Evolutionary conservation across 2,888 invertebrate genomes (phyloP), one percentile per base, ranked within the genome.

Genomic region (Heliconius ismenius): DNA sequence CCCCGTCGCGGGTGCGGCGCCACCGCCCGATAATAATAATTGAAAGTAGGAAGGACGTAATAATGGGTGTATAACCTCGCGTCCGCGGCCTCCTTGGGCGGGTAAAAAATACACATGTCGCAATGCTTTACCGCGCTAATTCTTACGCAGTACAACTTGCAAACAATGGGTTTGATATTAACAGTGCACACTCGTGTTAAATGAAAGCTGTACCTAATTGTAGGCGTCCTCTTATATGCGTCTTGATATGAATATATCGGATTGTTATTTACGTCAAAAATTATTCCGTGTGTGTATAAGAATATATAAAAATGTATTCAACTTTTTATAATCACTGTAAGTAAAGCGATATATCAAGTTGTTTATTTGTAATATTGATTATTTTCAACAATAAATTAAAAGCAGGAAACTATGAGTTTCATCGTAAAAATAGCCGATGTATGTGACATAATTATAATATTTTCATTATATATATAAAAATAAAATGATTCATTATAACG

Each of bases 41-140:
- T 93, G 93, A 93, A 93, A 93, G 93, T 93, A 94, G 93, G 93
- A 94, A 94, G 93, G 93, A 93, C 94, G 92, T 92, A 93, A 93
- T 94, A 94, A 94, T 94, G 94, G 94, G 93, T 93, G 94, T 94
- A 93, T 93, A 93, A 93, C 93, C 94, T 93, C 93, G 93, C 86
- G 93, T 92, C 92, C 92, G 93, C 93, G 93, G 93, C 94, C 94
- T 93, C 93, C 93, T 94, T 93, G 93, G 94, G 94, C 93, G 93
- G 93, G 93, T 88, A 93, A 94, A 94, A 94, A 94, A 93, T 93
- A 92, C 93, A 93, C 93, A 92, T 92, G 92, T 90, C 88, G 86
- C 88, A 86, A 82, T 84, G 84, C 85, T 89, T 58, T 85, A 86
- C 84, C 85, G 86, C 83, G 85, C 81, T 85, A 85, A 84, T 83